Base-by-base conservation (phyloP, 2,113 vertebrate genomes). In the Seriola aureovittata region DNA sequence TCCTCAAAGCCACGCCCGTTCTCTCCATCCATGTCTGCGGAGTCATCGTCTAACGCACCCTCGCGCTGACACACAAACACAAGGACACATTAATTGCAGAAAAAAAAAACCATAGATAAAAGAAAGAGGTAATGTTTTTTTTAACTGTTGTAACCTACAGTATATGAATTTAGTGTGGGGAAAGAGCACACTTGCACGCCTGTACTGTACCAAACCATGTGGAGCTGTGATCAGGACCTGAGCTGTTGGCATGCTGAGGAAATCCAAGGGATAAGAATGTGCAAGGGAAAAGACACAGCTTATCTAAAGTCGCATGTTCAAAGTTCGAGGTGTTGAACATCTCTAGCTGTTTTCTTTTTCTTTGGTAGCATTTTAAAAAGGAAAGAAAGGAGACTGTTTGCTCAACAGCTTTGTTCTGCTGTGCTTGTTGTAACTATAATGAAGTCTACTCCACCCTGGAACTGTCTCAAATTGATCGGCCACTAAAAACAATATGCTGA, bases 1-100 rank as follows among this genome's bases (percentile, higher is more conserved):
- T 99, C 98, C 78, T 99, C 98, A 75, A 99, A 99, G 93, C 98
- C 97, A 83, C 96, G 97, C 82, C 96, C 97, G 0, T 97, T 98
- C 89, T 99, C 98, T 1, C 97, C 97, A 71, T 99, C 98, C 77
- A 97, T 96, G 91, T 99, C 98, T 83, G 96, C 97, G 1, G 97
- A 96, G 88, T 99, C 98, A 5, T 99, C 98, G 55, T 99, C 96
- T 76, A 97, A 96, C 0, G 96, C 96, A 14, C 98, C 97, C 94
- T 99, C 98, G 82, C 98, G 97, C 98, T 99, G 96, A 82, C 80
- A 89, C 42, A 87, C 76, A 90, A 38, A 85, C 58, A 75, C 42
- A 87, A 21, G 86, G 48, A 58, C 25, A 48, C 29, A 52, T 88
- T 71, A 82, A 71, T 72, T 5, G 42, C 5, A 71, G 60, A 11